These are phyloP conservation scores for Conus ventricosus DNA, from an alignment of 1,140 invertebrate genomes.

Conservation along the genomic window DNA sequence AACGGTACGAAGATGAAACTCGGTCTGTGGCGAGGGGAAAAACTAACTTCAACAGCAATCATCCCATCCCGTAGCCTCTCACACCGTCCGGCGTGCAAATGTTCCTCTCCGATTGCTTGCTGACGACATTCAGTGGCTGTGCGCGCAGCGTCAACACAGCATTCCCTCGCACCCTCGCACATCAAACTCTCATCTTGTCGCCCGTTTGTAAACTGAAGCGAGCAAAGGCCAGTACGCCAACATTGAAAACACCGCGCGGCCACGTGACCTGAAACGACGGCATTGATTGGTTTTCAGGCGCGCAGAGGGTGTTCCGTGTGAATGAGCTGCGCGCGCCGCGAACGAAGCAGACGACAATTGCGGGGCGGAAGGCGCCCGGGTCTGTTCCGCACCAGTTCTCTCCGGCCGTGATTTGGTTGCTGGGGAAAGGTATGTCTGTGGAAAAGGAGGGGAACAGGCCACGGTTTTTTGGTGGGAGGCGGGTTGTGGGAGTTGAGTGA, in stretches of 20 bases:
- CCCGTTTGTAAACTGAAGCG: slow-evolving; percentile 31
- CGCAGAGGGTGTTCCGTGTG: slow-evolving; percentile 27
- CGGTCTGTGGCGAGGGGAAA: too few relatives aligned
- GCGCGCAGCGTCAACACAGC: slow-evolving; percentile 23
- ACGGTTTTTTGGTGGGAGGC: not conserved
- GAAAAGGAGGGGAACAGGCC: not conserved
- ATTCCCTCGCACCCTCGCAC: slow-evolving; percentile 24
- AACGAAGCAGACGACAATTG: slow-evolving; percentile 34
- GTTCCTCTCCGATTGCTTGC: not conserved
- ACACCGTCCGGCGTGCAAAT: not conserved
- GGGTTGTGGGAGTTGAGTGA: not conserved
- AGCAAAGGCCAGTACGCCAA: slow-evolving; percentile 33
- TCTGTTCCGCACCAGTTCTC: not conserved
- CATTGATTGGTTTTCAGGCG: slow-evolving; percentile 14
- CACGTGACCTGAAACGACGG: slow-evolving; percentile 25
- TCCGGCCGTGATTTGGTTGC: not conserved
- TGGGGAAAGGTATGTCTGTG: not conserved
- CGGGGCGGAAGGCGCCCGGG: not conserved
- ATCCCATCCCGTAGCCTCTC: not conserved
- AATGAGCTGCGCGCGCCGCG: slow-evolving; percentile 29
- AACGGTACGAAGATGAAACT: too few relatives aligned
- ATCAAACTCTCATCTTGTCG: slow-evolving; percentile 38
- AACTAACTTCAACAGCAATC: not conserved
- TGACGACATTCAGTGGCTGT: not conserved
- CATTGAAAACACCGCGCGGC: slow-evolving; percentile 27